Percentiles rank a stretch among this genome's conserved stretches.
Conservation (phyloP, 1,140 invertebrate genomes). For the Dendroctonus ponderosae region DNA sequence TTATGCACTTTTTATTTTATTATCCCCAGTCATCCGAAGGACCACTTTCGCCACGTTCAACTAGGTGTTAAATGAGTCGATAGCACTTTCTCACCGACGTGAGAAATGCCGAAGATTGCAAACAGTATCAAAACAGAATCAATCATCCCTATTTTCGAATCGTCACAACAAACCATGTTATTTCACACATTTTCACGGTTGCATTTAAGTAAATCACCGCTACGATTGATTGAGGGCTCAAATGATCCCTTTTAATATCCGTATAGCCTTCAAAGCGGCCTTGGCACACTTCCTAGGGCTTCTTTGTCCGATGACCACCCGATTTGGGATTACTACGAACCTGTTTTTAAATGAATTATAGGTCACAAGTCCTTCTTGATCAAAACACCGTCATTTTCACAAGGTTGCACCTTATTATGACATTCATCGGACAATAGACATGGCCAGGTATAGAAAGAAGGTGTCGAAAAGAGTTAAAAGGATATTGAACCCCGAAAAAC, state of each 20-base stretch:
- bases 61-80: no score
- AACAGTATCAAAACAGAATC: no score
- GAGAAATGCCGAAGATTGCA: no score
- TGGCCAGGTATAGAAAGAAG: conserved; percentile 27
- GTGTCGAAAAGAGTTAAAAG: conserved; percentile 21
- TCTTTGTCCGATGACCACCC: conserved; percentile 17
- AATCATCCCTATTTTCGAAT: no score
- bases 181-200: no score
- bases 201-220: no score
- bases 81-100: no score
- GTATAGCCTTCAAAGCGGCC: conserved; percentile 12
- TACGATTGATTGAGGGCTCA: background rate
- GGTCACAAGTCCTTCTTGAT: conserved; percentile 18
- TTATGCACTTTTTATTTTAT: no score
- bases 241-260: conserved; percentile 16
- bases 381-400: conserved; percentile 17
- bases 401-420: conserved; percentile 24
- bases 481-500: conserved; percentile 1
- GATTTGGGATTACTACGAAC: conserved; percentile 20
- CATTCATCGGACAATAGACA: conserved; percentile 25
- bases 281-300: conserved; percentile 20
- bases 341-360: conserved; percentile 32
- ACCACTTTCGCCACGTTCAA: no score
- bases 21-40: no score
- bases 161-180: no score